Evolutionary conservation across 2,113 vertebrate genomes (phyloP), one percentile per base, ranked within the genome.

Genomic region (Salvelinus namaycush): DNA sequence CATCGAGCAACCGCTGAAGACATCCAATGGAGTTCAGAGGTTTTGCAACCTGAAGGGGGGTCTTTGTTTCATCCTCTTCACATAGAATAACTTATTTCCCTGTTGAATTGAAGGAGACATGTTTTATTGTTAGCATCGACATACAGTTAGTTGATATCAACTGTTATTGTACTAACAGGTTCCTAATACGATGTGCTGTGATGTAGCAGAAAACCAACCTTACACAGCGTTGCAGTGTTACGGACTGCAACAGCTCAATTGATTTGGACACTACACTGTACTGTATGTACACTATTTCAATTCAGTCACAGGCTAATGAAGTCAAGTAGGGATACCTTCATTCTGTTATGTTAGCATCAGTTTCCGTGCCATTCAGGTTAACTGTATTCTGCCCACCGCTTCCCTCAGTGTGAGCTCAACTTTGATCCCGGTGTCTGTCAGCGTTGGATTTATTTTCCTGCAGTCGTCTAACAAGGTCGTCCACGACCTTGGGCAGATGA

Each of bases 401-500:
- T 27, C 4, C 9, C 27, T 16, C 26, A 34, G 16, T 34, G 66
- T 39, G 66, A 66, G 12, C 64, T 29, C 12, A 14, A 24, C 27
- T 16, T 8, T 34, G 27, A 44, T 26, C 20, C 39, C 18, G 7
- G 34, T 39, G 34, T 49, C 68, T 70, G 44, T 49, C 34, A 73
- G n/a, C 44, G 76, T 87, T 71, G 73, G 39, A 77, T 82, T 75
- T 12, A 29, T 78, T 83, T 57, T 80, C 69, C 16, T 67, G 16
- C 60, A 12, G 8, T 3, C 7, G 29, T 44, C 59, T 65, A 62
- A 27, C 22, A 29, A 7, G 16, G 24, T 9, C 5, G n/a, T 70
- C 3, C 44, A 2, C 3, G 39, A 49, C 68, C n/a, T 49, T 24
- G 20, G n/a, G 22, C 67, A 66, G 68, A 73, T 81, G 75, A 70